Base-by-base conservation (phyloP, 2,888 invertebrate species). In the Erpobdella octoculata region DNA sequence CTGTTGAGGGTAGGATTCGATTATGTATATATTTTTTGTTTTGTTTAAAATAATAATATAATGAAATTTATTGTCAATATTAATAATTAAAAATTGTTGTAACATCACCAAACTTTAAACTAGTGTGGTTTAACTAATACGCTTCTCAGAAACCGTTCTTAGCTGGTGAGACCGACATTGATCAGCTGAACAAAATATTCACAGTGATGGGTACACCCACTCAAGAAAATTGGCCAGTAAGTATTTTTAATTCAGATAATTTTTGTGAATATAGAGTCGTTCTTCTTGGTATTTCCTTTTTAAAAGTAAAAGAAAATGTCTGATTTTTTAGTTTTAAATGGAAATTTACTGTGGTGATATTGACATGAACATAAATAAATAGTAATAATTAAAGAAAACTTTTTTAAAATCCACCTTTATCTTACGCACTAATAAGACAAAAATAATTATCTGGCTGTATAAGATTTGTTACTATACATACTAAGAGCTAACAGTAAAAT, bases 101-200 rank as follows among this genome's bases (percentile, higher is more conserved):
- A 6, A 48, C 25, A 25, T 48, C 4, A 48, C 25, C 25, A 48
- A n/a, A n/a, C n/a, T n/a, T n/a, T n/a, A n/a, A n/a, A n/a, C n/a
- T n/a, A n/a, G n/a, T n/a, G n/a, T n/a, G 36, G 1, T n/a, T 33
- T 25, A 33, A 38, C 18, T 18, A 1, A 8, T 25, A 72, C n/a
- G 15, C 21, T 31, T 58, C 67, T 12, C 76, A 85, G 85, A 89
- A 90, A 3, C 97, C 98, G 0, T 91, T 99, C 79, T 86, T 99
- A 74, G 93, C 96, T 0, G 97, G 97, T 6, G 97, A 97, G 79
- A 91, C 94, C 0, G 98, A 99, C 84, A 85, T 99, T 71, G 96
- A 97, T 85, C 98, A 99, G 81, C 85, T 99, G 58, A 91, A 91
- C 0, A 91, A 90, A 79, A 99, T 98, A 79, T 97, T 95, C 83